Evolutionary conservation across 2,113 vertebrate species (phyloP).

Genomic region (Nicator chloris): DNA sequence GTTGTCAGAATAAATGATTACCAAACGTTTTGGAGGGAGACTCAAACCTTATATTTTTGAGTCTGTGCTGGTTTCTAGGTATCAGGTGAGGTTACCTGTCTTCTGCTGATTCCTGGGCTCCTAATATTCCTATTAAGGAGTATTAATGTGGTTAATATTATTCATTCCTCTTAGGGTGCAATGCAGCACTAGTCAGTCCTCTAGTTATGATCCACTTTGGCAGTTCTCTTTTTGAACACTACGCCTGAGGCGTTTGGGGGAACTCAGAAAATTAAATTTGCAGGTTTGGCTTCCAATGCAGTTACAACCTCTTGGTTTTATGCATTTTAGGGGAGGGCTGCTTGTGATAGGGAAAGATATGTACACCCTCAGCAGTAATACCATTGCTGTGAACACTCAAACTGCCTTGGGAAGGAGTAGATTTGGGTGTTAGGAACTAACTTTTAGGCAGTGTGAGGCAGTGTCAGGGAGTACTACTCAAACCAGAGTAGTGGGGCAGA

Average conservation of each 20-base stretch:
- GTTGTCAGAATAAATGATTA: slow-evolving; percentile 44
- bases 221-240: not conserved
- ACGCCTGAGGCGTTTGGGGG: not conserved
- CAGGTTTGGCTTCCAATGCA: not conserved
- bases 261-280: not conserved
- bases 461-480: not conserved
- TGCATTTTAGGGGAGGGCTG: not conserved
- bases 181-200: not conserved
- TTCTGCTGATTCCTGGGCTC: not conserved
- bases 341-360: not conserved
- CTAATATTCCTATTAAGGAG: not conserved
- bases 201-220: not conserved
- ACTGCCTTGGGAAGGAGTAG: not conserved
- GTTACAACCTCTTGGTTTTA: not conserved
- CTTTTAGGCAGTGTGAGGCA: not conserved
- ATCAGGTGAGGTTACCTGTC: not conserved
- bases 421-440: not conserved
- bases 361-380: not conserved
- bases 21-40: not conserved
- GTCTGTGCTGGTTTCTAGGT: not conserved
- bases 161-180: not conserved
- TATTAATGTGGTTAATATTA: not conserved
- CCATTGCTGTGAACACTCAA: not conserved
- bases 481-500: not conserved
- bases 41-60: not conserved